Evolutionary conservation across 2,113 vertebrate genomes (phyloP), one percentile per base, ranked within the genome.

Genomic region (Sinosuthora webbiana): DNA sequence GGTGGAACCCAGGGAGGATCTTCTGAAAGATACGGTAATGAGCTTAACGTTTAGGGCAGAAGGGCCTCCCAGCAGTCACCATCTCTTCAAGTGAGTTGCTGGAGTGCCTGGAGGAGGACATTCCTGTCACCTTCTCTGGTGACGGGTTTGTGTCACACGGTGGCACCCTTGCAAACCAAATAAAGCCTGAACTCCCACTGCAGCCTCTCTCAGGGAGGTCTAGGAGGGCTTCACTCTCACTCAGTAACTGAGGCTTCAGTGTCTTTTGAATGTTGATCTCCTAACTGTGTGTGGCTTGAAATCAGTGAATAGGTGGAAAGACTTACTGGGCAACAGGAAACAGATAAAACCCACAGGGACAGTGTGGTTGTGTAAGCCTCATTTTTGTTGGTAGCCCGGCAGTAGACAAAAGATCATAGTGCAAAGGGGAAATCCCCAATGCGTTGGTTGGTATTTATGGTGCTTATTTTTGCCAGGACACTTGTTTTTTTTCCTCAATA

Each of bases 81-180:
- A 0, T 47, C 45, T 77, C 63, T 45, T 89, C n/a, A 62, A 47
- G 27, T 4, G 5, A 45, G 12, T 37, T 82, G 31, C 69, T 53
- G 33, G 42, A 53, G 70, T 57, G 42, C 69, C 52, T 45, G 33
- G 60, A 71, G 64, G 41, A 74, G 65, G 63, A 21, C 45, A 18
- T 56, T 56, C 14, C 57, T 49, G 75, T 52, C 63, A 52, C 44
- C n/a, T 33, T 90, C 55, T 64, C 63, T 39, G 31, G 63, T 28
- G 47, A 13, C 1, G 1, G 14, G 13, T 82, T 85, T 90, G 60
- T 86, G 93, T 93, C 91, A 82, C 91, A 85, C 75, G 95, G 93
- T 83, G 86, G 93, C 94, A 92, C 70, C 82, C 91, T 93, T 94
- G 88, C 88, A 87, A 93, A 59, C 70, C 2, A 7, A 89, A 89